Conservation (phyloP, 2,888 invertebrate genomes). For the Pristionchus arcanus region DNA sequence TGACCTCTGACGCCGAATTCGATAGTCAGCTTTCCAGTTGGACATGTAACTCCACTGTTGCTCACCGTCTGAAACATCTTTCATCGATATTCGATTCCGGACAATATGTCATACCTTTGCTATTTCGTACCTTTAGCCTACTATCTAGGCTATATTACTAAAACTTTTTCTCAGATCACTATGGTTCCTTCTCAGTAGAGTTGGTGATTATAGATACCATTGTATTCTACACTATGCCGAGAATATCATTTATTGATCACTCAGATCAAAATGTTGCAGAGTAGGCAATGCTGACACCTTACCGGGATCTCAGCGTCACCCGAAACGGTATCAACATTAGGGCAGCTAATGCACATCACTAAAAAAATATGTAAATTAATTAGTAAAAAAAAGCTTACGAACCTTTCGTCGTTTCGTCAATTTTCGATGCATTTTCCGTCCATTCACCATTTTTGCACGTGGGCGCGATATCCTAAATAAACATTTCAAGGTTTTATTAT, state of each 20-base stretch:
- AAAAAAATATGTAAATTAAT: too few relatives aligned
- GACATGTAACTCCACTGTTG: not conserved
- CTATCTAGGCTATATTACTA: too few relatives aligned
- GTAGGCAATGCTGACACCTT: too few relatives aligned
- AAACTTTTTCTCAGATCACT: too few relatives aligned
- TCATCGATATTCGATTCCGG: too few relatives aligned
- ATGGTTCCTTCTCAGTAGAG: too few relatives aligned
- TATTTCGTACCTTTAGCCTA: too few relatives aligned
- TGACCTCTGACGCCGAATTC: not conserved
- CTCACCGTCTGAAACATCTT: not conserved
- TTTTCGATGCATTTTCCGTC: not conserved
- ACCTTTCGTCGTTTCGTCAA: not conserved
- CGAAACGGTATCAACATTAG: not conserved
- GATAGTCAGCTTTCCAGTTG: not conserved
- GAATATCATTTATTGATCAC: not conserved
- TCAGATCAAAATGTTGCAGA: not conserved
- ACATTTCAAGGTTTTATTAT: not conserved
- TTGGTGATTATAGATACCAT: too few relatives aligned
- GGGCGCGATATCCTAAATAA: not conserved
- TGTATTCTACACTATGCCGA: not conserved
- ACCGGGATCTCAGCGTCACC: not conserved
- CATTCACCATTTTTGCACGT: not conserved
- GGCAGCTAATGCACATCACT: constrained; percentile 1
- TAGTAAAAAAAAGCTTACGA: not conserved
- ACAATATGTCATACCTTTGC: too few relatives aligned